Conservation (phyloP, 2,113 vertebrate genomes). For the Oenanthe oenanthe region DNA sequence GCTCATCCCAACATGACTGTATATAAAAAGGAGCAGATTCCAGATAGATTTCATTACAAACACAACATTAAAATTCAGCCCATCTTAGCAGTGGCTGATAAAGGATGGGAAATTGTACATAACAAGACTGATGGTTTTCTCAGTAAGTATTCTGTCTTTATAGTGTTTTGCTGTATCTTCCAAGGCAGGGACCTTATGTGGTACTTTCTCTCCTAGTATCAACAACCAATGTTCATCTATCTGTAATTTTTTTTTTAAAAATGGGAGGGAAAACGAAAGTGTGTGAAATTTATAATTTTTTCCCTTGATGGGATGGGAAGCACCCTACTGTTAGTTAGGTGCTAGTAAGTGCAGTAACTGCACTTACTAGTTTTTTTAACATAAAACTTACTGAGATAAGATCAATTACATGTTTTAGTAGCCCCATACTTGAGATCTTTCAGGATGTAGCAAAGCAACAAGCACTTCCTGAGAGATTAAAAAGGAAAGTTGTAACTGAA, state of each 20-base stretch:
- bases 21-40: conserved; percentile 87
- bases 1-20: conserved; percentile 88
- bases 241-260: neutral
- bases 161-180: neutral
- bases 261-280: neutral
- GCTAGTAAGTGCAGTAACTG: neutral
- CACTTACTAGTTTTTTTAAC: neutral
- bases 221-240: neutral
- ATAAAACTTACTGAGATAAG: neutral
- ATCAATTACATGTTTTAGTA: neutral
- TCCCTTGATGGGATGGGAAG: neutral
- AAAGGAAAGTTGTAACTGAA: neutral
- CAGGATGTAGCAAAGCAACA: neutral
- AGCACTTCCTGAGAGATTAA: neutral
- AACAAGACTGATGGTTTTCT: conserved; percentile 80
- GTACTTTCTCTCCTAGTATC: neutral
- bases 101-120: conserved; percentile 87
- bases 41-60: conserved; percentile 83
- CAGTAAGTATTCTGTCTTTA: conserved; percentile 75
- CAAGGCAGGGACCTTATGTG: neutral
- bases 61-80: conserved; percentile 87
- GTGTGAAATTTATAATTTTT: neutral
- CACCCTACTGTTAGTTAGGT: neutral
- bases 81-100: conserved; percentile 83
- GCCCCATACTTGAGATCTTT: neutral